A percentile compares a stretch with the other conserved stretches of the same genome.
These are phyloP conservation scores for Sphyrna mokarran DNA, from an alignment of 2,113 vertebrate genomes.

Conservation along the genomic window DNA sequence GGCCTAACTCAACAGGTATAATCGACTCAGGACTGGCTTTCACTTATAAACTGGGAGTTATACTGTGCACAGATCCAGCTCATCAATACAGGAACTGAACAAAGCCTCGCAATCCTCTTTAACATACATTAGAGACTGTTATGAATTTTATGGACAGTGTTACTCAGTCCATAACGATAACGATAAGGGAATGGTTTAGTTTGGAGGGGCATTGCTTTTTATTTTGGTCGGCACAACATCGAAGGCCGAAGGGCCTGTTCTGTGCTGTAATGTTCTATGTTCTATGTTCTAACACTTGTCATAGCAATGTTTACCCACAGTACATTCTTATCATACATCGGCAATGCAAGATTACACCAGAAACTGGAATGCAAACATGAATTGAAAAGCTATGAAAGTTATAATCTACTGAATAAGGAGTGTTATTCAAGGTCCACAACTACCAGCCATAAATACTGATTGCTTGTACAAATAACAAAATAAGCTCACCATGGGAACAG, in stretches of 20 bases:
- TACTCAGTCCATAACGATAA: neutral
- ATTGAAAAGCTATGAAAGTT: neutral
- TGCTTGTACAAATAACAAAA: neutral
- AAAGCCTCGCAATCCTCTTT: neutral
- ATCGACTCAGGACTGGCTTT: neutral
- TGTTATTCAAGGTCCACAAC: neutral
- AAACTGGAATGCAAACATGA: neutral
- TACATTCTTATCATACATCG: neutral
- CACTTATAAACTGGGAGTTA: neutral
- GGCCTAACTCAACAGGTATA: neutral
- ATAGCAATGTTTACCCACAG: neutral
- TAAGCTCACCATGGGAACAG: neutral
- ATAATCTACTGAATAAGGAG: neutral
- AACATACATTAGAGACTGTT: neutral
- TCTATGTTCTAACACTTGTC: too few relatives aligned
- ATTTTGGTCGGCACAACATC: too few relatives aligned
- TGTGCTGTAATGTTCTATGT: too few relatives aligned
- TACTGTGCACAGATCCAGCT: neutral
- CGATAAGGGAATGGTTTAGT: too few relatives aligned
- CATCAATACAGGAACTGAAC: neutral
- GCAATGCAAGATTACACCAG: neutral
- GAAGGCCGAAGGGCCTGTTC: too few relatives aligned
- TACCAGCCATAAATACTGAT: neutral
- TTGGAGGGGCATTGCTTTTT: too few relatives aligned
- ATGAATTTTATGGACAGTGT: neutral